These are phyloP conservation scores for Prinia subflava DNA, from an alignment of 2,113 vertebrate genomes.

Conservation along the genomic window DNA sequence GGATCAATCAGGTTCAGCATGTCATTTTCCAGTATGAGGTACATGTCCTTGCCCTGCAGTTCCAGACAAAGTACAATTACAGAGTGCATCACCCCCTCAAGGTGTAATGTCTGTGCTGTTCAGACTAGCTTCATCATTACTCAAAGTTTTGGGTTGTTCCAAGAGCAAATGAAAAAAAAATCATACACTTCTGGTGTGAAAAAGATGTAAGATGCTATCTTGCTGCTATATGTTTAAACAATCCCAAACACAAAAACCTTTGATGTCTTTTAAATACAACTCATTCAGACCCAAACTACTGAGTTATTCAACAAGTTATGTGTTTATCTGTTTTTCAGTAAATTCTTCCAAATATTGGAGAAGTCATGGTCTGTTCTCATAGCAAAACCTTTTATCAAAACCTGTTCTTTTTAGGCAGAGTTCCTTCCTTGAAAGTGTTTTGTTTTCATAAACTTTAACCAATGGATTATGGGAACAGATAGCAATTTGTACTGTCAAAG, in stretches of 20 bases:
- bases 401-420: not conserved
- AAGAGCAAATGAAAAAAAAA: not conserved
- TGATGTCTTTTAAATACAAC: not conserved
- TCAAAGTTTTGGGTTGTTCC: not conserved
- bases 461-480: not conserved
- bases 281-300: not conserved
- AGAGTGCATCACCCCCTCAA: not conserved
- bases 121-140: not conserved
- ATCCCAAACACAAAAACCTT: not conserved
- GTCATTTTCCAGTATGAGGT: conserved; percentile 90
- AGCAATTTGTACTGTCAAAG: not conserved
- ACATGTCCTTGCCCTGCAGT: conserved; percentile 92
- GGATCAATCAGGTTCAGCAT: conserved; percentile 92
- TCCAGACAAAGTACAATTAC: conserved; percentile 11
- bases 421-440: not conserved
- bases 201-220: not conserved
- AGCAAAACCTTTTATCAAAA: not conserved
- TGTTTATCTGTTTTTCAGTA: not conserved
- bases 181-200: not conserved
- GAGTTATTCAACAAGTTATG: not conserved
- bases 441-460: conserved; percentile 1
- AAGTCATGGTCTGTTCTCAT: not conserved
- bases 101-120: not conserved
- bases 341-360: not conserved
- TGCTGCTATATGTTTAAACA: not conserved